Evolutionary conservation across 2,888 invertebrate species (phyloP).

Genomic region (Lepidocyrtoides sp.): DNA sequence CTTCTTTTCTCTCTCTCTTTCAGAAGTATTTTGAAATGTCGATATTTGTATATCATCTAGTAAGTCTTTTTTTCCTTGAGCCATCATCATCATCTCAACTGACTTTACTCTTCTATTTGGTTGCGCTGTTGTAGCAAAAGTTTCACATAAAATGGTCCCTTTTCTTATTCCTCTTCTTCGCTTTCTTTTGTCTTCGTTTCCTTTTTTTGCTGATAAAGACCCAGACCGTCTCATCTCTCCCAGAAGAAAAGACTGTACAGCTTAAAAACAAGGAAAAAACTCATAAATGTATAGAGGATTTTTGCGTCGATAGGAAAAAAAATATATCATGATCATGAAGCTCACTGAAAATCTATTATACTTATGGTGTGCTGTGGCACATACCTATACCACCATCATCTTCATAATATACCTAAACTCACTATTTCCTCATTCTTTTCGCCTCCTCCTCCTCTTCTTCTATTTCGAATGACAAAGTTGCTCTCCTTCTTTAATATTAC

Average conservation of each 20-base stretch:
- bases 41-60: slow-evolving; percentile 54
- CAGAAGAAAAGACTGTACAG: slow-evolving; percentile 21
- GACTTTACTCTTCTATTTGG: slow-evolving; percentile 25
- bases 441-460: slow-evolving; percentile 28
- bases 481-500: slow-evolving; percentile 61
- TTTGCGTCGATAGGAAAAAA: slow-evolving; percentile 33
- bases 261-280: slow-evolving; percentile 38
- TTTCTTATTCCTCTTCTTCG: slow-evolving; percentile 17
- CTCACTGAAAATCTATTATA: slow-evolving; percentile 78
- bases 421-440: slow-evolving; percentile 23
- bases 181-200: neutral
- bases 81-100: slow-evolving; percentile 37
- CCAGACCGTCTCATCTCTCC: slow-evolving; percentile 21
- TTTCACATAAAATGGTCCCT: slow-evolving; percentile 9
- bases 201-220: slow-evolving; percentile 51
- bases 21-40: slow-evolving; percentile 32
- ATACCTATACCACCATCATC: slow-evolving; percentile 19
- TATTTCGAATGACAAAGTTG: neutral
- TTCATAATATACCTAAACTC: slow-evolving; percentile 17
- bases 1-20: slow-evolving; percentile 35
- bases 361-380: neutral
- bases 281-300: slow-evolving; percentile 54
- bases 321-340: slow-evolving; percentile 44
- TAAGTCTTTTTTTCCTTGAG: slow-evolving; percentile 33
- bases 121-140: slow-evolving; percentile 33